Base-by-base conservation (phyloP, 2,797 vertebrate genomes). In the Pseudomugil gertrudae region DNA sequence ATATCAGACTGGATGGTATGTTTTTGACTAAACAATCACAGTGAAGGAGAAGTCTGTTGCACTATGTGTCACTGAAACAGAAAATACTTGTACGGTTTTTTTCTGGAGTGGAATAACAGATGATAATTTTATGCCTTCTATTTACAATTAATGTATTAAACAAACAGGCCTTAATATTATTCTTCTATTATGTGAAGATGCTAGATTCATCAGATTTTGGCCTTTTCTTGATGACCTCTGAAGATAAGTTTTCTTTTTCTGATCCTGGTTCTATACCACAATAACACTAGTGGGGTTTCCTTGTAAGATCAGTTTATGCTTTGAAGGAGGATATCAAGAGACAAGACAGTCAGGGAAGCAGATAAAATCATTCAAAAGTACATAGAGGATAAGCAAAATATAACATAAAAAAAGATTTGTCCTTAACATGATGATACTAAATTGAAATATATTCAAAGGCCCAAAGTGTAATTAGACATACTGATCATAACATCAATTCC, bases 251-350 rank as follows among this genome's bases (percentile, higher is more conserved):
- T 72, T 62, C 59, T 60, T 50, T 57, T 29, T 3, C 29, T 58
- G 40, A 52, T 51, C 7, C 26, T 48, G 5, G 38, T 75, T 14
- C 9, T 50, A 57, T 9, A 24, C 35, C 45, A 59, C 17, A 69
- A 54, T 63, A 68, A 71, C 38, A 48, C 27, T 19, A 54, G 38
- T 23, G 55, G 57, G 51, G 52, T 63, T 82, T 83, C 48, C 62
- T 57, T 17, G 0, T 57, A 45, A 78, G 33, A 60, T 57, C 45
- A 74, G 58, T 45, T 56, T 63, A 69, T 1, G 11, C 38, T 57
- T 15, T 51, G 29, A 54, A 67, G 30, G 29, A 65, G 55, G 3
- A 43, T 63, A 72, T 68, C 38, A 71, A 79, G 72, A 55, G 53
- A 45, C 15, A 65, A 26, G 51, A 17, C 7, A 32, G 43, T 55